Evolutionary conservation across 2,113 vertebrate genomes (phyloP), one percentile per base, ranked within the genome.

Genomic region (Cichladusa arquata): DNA sequence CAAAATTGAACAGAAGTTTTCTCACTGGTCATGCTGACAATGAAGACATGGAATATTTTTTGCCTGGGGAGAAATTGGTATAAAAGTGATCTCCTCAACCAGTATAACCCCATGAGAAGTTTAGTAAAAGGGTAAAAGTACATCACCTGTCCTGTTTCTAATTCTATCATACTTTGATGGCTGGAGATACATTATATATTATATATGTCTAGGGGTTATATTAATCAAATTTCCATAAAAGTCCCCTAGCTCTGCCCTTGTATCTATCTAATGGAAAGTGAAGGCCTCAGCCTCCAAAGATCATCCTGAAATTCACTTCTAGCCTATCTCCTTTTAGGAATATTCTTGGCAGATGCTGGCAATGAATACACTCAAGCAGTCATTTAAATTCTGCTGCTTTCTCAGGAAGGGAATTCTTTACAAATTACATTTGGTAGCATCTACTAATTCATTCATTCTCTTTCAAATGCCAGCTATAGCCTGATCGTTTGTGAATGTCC

Each of bases 361-460:
- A 79, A 76, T 87, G 66, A 93, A 89, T 85, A 71, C 44, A 81
- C 69, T 92, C 83, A 91, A 89, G 26, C 26, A 87, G 81, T 61
- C 24, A 9, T 92, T 91, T 93, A 92, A 95, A 91, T 94, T 91
- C 86, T 89, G 20, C 36, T 91, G 29, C 91, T 91, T 82, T 85
- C 86, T 89, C 53, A 51, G 73, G 36, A 85, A 91, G 9, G 57
- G 38, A 88, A 90, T 91, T 56, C 82, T 40, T 74, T 72, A 61
- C 61, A 95, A 92, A 84, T 72, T 92, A 42, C 82, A 58, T 87
- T 91, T 74, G 73, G 81, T 92, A 92, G 66, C 61, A 83, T 87
- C 70, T 47, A 85, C 62, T 92, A 88, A 86, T 87, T 87, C 57
- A 77, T 90, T 85, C 70, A 85, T 85, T 85, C n/a, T 82, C 89